phyloP scores from a whole-genome alignment of 2,888 invertebrate species.

The Emmelina monodactyla region DNA sequence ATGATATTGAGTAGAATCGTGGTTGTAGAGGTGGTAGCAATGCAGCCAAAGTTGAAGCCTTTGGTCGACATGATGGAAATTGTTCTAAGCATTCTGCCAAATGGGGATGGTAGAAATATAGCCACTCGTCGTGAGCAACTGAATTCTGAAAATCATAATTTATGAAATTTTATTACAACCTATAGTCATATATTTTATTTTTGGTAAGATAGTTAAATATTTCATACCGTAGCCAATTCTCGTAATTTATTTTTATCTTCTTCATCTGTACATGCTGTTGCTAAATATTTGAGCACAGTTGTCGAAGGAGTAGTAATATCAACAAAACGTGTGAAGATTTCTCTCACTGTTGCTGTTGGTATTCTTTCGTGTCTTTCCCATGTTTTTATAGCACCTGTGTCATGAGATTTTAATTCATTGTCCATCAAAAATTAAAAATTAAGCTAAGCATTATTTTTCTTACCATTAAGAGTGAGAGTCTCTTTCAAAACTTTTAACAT shows the following conservation, averaged over 20 bases:
- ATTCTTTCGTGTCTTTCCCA: conserved; percentile 88
- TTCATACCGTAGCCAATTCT: conserved; percentile 74
- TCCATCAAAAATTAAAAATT: conserved; percentile 11
- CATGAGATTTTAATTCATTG: too few relatives aligned
- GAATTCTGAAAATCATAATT: conserved; percentile 70
- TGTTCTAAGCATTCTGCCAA: conserved; percentile 86
- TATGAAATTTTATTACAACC: neutral
- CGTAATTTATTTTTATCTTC: conserved; percentile 75
- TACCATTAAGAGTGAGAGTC: conserved; percentile 84
- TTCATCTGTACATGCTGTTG: conserved; percentile 76
- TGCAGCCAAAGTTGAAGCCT: conserved; percentile 80
- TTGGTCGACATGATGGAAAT: conserved; percentile 85
- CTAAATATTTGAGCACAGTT: conserved; percentile 81
- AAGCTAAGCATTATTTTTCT: conserved; percentile 6
- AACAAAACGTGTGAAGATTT: conserved; percentile 80
- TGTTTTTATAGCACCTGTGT: conserved; percentile 80
- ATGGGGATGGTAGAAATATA: conserved; percentile 84
- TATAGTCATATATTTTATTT: neutral
- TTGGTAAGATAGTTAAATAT: too few relatives aligned
- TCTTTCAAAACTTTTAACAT: conserved; percentile 85
- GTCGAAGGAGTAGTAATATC: conserved; percentile 92
- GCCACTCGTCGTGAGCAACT: conserved; percentile 91
- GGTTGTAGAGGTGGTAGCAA: conserved; percentile 87
- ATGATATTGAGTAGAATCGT: conserved; percentile 93
- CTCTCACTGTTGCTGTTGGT: conserved; percentile 75